phyloP scores from a whole-genome alignment of 2,888 invertebrate genomes.

The Galerucella calmariensis region DNA sequence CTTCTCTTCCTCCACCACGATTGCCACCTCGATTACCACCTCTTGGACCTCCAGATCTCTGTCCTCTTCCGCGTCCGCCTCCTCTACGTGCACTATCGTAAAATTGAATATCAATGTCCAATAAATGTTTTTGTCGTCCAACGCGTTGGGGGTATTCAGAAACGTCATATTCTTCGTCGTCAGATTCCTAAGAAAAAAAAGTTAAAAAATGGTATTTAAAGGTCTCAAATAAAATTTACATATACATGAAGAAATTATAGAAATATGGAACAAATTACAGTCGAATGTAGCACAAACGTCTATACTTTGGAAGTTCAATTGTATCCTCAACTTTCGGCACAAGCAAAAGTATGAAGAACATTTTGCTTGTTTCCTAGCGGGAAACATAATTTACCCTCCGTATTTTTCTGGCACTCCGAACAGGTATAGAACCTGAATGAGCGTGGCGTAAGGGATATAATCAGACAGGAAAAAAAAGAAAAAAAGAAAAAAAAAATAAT shows the following conservation, averaged over 20 bases:
- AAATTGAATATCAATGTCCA: constrained; percentile 90
- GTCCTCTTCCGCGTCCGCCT: constrained; percentile 71
- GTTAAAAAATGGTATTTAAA: no score
- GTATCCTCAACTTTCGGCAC: not conserved
- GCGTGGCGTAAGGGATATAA: no score
- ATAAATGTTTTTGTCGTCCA: constrained; percentile 85
- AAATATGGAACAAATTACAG: no score
- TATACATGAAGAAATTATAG: no score
- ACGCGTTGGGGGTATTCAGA: constrained; percentile 87
- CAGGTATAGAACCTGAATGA: no score
- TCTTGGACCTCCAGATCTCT: constrained; percentile 65
- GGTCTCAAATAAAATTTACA: no score
- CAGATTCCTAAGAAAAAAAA: constrained; percentile 55
- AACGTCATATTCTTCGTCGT: constrained; percentile 74
- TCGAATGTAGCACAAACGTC: no score
- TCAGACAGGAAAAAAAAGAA: no score
- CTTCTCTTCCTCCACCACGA: constrained; percentile 57
- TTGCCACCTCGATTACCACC: constrained; percentile 62
- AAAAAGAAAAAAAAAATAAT: no score
- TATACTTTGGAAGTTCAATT: not conserved
- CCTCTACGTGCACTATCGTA: constrained; percentile 82
- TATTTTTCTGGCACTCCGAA: not conserved
- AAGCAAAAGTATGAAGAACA: not conserved
- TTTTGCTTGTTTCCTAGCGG: not conserved
- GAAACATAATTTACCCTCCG: not conserved